These are phyloP conservation scores for Erebia ligea DNA, from an alignment of 2,888 invertebrate genomes.

Conservation along the genomic window DNA sequence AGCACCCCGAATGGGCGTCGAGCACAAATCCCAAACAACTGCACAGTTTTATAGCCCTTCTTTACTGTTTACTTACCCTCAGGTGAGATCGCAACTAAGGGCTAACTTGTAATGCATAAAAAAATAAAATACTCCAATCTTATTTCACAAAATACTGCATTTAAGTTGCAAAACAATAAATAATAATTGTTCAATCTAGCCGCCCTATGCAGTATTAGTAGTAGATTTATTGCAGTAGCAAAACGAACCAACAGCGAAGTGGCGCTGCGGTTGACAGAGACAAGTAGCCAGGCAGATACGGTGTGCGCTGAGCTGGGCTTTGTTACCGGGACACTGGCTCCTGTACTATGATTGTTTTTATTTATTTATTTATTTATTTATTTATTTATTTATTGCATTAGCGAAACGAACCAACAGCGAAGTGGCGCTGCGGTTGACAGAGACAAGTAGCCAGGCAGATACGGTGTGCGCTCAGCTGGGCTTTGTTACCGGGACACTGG, in stretches of 20 bases:
- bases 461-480: constrained; percentile 13
- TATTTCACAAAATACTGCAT: too few species aligned
- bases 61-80: too few species aligned
- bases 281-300: constrained; percentile 22
- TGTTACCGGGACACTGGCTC: constrained; percentile 2
- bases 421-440: constrained; percentile 21
- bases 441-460: constrained; percentile 24
- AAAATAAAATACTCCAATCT: too few species aligned
- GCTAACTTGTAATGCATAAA: too few species aligned
- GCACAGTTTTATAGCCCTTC: background rate
- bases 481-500: constrained; percentile 3
- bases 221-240: constrained; percentile 12
- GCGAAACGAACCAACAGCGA: constrained; percentile 10
- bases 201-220: background rate
- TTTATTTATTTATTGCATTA: constrained; percentile 15
- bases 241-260: constrained; percentile 8
- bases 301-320: constrained; percentile 10
- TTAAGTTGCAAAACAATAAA: background rate
- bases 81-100: too few species aligned
- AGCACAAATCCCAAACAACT: constrained; percentile 32
- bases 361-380: too few species aligned
- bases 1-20: constrained; percentile 29
- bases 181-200: constrained; percentile 3
- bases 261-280: constrained; percentile 25
- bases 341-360: background rate